Conservation (phyloP, 2,113 vertebrate species). For the Pygoscelis antarcticus region DNA sequence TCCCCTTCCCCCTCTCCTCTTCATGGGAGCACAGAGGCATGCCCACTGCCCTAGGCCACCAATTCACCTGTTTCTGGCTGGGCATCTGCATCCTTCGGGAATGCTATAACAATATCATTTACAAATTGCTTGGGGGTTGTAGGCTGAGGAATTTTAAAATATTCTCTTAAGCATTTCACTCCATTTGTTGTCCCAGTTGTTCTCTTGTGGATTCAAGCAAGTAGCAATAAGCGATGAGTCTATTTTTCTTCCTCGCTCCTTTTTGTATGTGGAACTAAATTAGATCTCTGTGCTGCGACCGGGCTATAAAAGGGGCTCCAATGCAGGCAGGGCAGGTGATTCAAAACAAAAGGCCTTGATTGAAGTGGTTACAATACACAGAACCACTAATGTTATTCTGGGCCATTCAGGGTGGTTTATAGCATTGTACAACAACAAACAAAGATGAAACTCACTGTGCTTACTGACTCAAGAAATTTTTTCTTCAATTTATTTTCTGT, state of each 20-base stretch:
- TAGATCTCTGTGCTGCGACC: conserved; percentile 11
- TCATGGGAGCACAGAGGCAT: neutral
- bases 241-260: conserved; percentile 10
- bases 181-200: neutral
- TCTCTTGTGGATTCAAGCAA: neutral
- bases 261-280: conserved; percentile 44
- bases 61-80: neutral
- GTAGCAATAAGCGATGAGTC: neutral
- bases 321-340: conserved; percentile 65
- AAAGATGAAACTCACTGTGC: conserved; percentile 54
- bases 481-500: neutral
- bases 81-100: neutral
- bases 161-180: neutral
- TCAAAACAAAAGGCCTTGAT: conserved; percentile 71
- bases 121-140: neutral
- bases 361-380: conserved; percentile 62
- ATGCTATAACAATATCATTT: neutral
- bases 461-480: conserved; percentile 18
- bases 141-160: neutral
- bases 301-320: conserved; percentile 52
- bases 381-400: conserved; percentile 66
- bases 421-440: conserved; percentile 49
- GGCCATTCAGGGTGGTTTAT: conserved; percentile 50
- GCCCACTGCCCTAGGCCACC: neutral
- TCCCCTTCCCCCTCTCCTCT: neutral